A percentile compares a stretch with the other conserved stretches of the same genome.
These are phyloP conservation scores for Nymphalis polychloros DNA, from an alignment of 2,888 invertebrate species.

Conservation along the genomic window DNA sequence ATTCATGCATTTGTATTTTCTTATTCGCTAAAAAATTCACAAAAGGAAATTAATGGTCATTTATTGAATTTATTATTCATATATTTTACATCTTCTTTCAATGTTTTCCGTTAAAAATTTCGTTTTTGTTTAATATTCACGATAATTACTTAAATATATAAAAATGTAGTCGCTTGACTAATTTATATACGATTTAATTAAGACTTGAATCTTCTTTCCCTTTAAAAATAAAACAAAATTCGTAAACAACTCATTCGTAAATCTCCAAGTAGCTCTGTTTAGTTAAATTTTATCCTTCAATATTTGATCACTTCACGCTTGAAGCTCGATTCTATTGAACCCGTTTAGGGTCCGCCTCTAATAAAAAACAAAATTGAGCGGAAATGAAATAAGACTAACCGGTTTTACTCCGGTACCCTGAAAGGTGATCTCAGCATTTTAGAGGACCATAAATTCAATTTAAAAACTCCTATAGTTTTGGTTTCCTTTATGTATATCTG, in stretches of 20 bases:
- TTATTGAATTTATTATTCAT: no score
- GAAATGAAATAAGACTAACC: conserved; percentile 79
- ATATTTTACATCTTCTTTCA: no score
- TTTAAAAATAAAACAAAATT: conserved; percentile 36
- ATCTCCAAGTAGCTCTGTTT: conserved; percentile 19
- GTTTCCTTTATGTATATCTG: neutral
- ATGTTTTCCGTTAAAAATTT: no score
- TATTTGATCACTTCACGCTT: conserved; percentile 51
- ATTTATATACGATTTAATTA: no score
- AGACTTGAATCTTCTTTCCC: no score
- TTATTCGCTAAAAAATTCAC: no score
- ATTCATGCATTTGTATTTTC: no score
- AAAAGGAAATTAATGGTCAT: no score
- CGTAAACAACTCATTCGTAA: conserved; percentile 20
- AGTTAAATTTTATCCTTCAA: conserved; percentile 40
- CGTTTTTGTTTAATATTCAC: no score
- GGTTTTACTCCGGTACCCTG: conserved; percentile 67
- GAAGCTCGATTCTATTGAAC: conserved; percentile 64
- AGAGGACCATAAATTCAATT: neutral
- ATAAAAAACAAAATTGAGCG: conserved; percentile 79
- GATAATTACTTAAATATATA: no score
- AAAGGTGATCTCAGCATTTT: conserved; percentile 43
- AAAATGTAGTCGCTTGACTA: no score
- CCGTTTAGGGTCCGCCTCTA: conserved; percentile 67
- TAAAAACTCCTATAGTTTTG: neutral